A percentile compares a stretch with the other conserved stretches of the same genome.
These are phyloP conservation scores for Oryzias curvinotus DNA, from an alignment of 2,113 vertebrate genomes.

Conservation along the genomic window DNA sequence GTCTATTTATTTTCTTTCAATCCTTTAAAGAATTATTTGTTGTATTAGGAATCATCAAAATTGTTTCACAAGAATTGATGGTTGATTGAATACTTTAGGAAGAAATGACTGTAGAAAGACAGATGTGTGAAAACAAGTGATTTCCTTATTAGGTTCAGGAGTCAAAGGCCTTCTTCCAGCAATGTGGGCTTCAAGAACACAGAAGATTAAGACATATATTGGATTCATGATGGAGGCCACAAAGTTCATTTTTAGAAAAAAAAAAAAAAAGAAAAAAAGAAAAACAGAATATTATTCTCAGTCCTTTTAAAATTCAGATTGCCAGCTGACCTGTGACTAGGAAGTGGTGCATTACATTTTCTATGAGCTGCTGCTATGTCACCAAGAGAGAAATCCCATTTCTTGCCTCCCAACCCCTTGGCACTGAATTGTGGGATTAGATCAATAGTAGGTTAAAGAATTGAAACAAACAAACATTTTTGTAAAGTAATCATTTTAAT, in stretches of 20 bases:
- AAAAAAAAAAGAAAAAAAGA: no score
- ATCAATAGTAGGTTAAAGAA: slow-evolving; percentile 54
- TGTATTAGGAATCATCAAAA: slow-evolving; percentile 57
- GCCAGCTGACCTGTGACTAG: slow-evolving; percentile 99
- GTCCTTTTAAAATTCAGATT: slow-evolving; percentile 99
- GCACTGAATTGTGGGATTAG: slow-evolving; percentile 79
- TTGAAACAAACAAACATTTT: slow-evolving; percentile 35
- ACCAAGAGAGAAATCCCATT: slow-evolving; percentile 79
- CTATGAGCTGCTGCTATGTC: slow-evolving; percentile 92
- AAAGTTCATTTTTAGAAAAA: slow-evolving; percentile 99
- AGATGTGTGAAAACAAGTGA: slow-evolving; percentile 97
- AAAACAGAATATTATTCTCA: slow-evolving; percentile 99
- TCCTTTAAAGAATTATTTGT: slow-evolving; percentile 67
- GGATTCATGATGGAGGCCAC: slow-evolving; percentile 99
- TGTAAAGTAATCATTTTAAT: slow-evolving; percentile 19
- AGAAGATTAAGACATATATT: slow-evolving; percentile 99
- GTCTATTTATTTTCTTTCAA: not conserved
- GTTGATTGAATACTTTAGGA: slow-evolving; percentile 90
- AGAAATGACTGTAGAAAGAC: slow-evolving; percentile 86
- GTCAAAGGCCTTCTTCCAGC: slow-evolving; percentile 96
- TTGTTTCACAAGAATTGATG: slow-evolving; percentile 85
- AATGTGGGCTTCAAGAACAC: slow-evolving; percentile 95
- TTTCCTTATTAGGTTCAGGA: slow-evolving; percentile 99
- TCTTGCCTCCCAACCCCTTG: slow-evolving; percentile 64
- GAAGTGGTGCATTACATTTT: slow-evolving; percentile 99